A percentile compares a stretch with the other conserved stretches of the same genome.
Evolutionary conservation across 2,797 vertebrate species (phyloP).

Genomic region (Chanos chanos): DNA sequence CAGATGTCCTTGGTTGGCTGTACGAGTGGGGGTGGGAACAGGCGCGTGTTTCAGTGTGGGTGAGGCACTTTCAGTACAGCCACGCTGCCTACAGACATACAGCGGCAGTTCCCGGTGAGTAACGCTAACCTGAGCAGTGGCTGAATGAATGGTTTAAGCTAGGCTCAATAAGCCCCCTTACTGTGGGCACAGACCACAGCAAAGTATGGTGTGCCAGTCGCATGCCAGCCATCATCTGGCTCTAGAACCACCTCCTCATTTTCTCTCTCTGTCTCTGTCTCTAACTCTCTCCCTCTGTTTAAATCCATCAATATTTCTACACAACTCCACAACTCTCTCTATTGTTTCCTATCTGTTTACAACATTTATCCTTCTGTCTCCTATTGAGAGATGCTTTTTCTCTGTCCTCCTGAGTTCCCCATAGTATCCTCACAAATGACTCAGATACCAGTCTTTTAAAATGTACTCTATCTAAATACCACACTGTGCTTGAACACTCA

Average conservation of each 20-base stretch:
- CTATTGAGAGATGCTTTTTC: no score
- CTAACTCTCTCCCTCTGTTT: not conserved
- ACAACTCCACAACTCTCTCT: constrained; percentile 25
- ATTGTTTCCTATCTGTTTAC: constrained; percentile 18
- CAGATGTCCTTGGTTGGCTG: constrained; percentile 35
- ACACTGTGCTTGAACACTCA: no score
- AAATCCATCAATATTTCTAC: constrained; percentile 48
- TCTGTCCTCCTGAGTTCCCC: no score
- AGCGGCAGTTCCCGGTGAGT: constrained; percentile 29
- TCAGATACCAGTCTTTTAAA: no score
- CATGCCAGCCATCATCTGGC: constrained; percentile 32
- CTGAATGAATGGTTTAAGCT: constrained; percentile 38
- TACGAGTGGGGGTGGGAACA: constrained; percentile 39
- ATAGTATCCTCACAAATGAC: no score
- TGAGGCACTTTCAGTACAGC: constrained; percentile 32
- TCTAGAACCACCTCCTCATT: constrained; percentile 23
- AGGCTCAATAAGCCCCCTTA: constrained; percentile 33
- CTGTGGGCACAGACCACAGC: constrained; percentile 41
- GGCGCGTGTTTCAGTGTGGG: constrained; percentile 34
- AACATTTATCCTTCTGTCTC: no score
- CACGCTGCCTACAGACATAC: constrained; percentile 29
- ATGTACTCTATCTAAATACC: no score
- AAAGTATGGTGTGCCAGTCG: constrained; percentile 32
- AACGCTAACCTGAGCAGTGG: constrained; percentile 23
- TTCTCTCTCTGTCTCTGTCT: not conserved